Base-by-base conservation (phyloP, 2,888 invertebrate genomes). In the Panorpa germanica region DNA sequence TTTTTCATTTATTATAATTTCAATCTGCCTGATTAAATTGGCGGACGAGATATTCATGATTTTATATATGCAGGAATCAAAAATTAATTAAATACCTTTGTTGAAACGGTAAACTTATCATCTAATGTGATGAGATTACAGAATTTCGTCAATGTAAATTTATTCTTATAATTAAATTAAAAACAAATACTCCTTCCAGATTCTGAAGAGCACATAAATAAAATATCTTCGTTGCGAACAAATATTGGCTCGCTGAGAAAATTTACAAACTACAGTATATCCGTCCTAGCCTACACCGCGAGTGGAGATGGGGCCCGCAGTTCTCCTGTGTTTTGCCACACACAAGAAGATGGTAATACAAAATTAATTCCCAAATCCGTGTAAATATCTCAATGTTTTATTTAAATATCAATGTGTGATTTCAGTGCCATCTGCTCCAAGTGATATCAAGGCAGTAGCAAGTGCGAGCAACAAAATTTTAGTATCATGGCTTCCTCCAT, bases 231-330 rank as follows among this genome's bases (percentile, higher is more conserved):
- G 3, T 47, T 72, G 20, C 67, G 72, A 36, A 73, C 76, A 18
- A 70, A 70, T 3, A 59, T 85, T 36, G 73, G 74, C 33, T 76
- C 76, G 26, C 58, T 90, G 32, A 67, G 74, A 44, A 77, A 83
- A 43, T 86, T 72, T 54, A 86, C 88, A 17, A 91, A 91, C 59
- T 91, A 91, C 52, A 86, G 86, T 19, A 77, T 91, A 30, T 78
- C 83, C 39, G 83, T 86, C 19, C 61, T 83, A 46, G 88, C 88
- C 6, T 88, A 73, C 53, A 91, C 91, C 2, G 65, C 75, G 20
- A 77, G 78, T 25, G 91, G 91, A 0, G 90, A 91, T 48, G 91
- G 91, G 5, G 76, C 78, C 12, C 64, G 78, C 40, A 85, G 85
- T 36, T 65, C 71, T 9, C 77, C 85, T 1, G 70, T 86, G 28